Base-by-base conservation (phyloP, 2,797 vertebrate species). In the Fundulus diaphanus region DNA sequence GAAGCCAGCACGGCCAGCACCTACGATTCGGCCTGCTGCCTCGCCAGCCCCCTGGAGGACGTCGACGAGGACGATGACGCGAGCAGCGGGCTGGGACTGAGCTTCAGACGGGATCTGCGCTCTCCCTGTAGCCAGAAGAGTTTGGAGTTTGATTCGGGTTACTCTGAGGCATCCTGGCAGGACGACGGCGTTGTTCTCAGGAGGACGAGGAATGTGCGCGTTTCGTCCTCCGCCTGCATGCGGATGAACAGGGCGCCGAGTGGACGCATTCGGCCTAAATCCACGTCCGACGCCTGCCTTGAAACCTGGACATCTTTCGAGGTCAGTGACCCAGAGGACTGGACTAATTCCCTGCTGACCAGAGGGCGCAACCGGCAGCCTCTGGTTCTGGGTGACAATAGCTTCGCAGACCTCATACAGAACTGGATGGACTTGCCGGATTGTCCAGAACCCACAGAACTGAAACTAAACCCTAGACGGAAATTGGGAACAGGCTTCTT, bases 361-460 rank as follows among this genome's bases (percentile, higher is more conserved):
- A 93, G 97, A 79, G 96, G 97, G 54, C 96, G 98, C 52, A 99
- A 97, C 89, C 96, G 98, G 7, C 97, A 97, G 63, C 98, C 98
- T 3, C 85, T 99, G 68, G 97, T 98, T 61, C 90, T 99, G 69
- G 98, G 98, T 0, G 97, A 99, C 93, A 99, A 98, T 87, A 97
- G 97, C 83, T 97, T 99, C 1, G 97, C 98, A 0, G 98, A 99
- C 86, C 93, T 99, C 84, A 96, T 99, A 74, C 96, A 98, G 88
- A 98, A 99, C 88, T 99, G 98, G 98, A 97, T 99, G 96, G 96
- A 99, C 86, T 85, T 99, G 81, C 97, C 97, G 0, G 97, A 99
- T 13, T 95, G 92, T 3, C 88, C 96, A 0, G 97, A 98, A 24
- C 86, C 94, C 2, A 2, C 87, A 0, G 88, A 90, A 35, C 81